Evolutionary conservation across 2,113 vertebrate genomes (phyloP).

Genomic region (Callionymus lyra): DNA sequence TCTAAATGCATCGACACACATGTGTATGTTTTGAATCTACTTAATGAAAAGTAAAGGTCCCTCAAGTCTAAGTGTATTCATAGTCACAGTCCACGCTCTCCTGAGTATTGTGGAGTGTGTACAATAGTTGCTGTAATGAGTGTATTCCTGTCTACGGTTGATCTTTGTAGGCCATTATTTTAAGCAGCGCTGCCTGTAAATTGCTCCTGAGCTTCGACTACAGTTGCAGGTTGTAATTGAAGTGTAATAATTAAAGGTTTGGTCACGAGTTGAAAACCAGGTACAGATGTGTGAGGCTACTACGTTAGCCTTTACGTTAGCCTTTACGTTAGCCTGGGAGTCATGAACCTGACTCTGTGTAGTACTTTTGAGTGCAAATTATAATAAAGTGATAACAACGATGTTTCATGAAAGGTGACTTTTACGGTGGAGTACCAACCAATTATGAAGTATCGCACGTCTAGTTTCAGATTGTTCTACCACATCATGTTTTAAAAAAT

Average conservation of each 20-base stretch:
- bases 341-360: too few relatives aligned
- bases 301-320: too few relatives aligned
- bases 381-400: too few relatives aligned
- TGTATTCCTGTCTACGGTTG: background rate
- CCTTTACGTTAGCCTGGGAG: too few relatives aligned
- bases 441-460: too few relatives aligned
- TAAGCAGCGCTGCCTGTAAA: background rate
- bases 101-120: background rate
- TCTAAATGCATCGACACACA: too few relatives aligned
- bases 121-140: constrained; percentile 1
- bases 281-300: background rate
- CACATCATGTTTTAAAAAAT: too few relatives aligned
- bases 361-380: too few relatives aligned
- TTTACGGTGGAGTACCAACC: too few relatives aligned
- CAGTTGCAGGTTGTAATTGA: background rate
- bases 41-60: constrained; percentile 14
- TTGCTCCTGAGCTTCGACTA: too few relatives aligned
- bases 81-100: constrained; percentile 4
- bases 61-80: constrained; percentile 1
- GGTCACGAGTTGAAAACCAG: background rate
- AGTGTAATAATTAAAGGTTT: background rate
- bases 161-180: background rate
- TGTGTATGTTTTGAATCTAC: constrained; percentile 7
- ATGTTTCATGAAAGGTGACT: too few relatives aligned
- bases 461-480: too few relatives aligned